These are phyloP conservation scores for Cantharis rufa DNA, from an alignment of 2,888 invertebrate genomes.

Conservation along the genomic window DNA sequence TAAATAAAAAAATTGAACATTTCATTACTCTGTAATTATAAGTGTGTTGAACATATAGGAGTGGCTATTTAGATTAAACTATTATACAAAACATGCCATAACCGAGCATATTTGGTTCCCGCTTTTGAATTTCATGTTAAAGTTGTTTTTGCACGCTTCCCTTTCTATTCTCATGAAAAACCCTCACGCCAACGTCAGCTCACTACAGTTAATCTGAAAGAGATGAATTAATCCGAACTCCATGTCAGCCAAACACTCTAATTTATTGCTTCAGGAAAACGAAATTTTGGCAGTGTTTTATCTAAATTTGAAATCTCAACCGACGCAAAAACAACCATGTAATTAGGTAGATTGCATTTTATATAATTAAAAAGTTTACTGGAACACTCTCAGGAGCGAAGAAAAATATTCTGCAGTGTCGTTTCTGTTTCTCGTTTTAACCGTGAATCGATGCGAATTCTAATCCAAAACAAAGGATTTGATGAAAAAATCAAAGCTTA, in stretches of 20 bases:
- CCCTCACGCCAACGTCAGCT: constrained; percentile 52
- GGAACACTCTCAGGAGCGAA: constrained; percentile 3
- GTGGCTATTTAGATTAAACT: constrained; percentile 16
- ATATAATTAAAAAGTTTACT: constrained; percentile 54
- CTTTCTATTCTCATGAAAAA: constrained; percentile 37
- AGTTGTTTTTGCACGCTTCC: constrained; percentile 30
- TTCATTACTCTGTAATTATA: not conserved
- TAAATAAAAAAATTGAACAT: not conserved
- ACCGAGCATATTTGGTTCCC: constrained; percentile 28
- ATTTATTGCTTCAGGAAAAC: constrained; percentile 55
- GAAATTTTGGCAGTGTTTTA: constrained; percentile 58
- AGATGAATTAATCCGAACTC: constrained; percentile 58
- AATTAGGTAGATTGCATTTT: constrained; percentile 55
- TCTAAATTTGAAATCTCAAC: constrained; percentile 57
- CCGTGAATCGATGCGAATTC: constrained; percentile 7
- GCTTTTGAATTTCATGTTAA: constrained; percentile 30
- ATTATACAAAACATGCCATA: constrained; percentile 21
- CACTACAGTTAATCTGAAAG: constrained; percentile 56
- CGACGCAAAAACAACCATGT: constrained; percentile 48
- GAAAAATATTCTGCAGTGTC: constrained; percentile 1
- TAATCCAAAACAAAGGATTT: constrained; percentile 33
- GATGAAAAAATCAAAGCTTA: not conserved
- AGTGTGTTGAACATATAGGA: not conserved
- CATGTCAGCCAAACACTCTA: constrained; percentile 54
- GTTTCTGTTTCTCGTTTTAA: not conserved